Base-by-base conservation (phyloP, 1,140 invertebrate species). In the Pseudomyrmex gracilis region DNA sequence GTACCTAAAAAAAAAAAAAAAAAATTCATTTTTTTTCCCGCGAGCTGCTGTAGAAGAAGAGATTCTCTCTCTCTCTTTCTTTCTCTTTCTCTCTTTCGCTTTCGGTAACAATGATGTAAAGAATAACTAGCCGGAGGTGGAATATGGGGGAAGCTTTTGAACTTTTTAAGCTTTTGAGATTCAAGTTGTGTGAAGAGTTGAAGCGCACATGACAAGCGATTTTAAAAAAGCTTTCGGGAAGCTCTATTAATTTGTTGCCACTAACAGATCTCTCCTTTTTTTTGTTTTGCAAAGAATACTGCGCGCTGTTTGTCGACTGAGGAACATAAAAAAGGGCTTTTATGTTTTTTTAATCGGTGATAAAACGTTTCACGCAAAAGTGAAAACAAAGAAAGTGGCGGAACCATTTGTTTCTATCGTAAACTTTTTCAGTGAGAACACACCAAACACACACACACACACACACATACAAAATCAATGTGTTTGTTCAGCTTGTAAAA, bases 241-340 rank as follows among this genome's bases (percentile, higher is more conserved):
- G n/a, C 43, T 49, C 64, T 66, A 64, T 64, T 64, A 64, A 64
- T 64, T 34, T 64, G 43, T 66, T 47, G 63, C 63, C n/a, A 66
- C 64, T 49, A 49, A 20, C 43, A 47, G 43, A 47, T 66, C 34
- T 34, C 5, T 0, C 34, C 5, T 13, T 47, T 22, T 66, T 45
- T 47, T 13, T 47, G 43, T 34, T 7, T 34, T 3, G 34, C 34
- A 66, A 66, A 47, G 64, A 66, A 47, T 13, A 34, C 34, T 13
- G 64, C 64, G 20, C 15, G 13, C 45, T 20, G 17, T 20, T 66
- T 66, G 64, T 22, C n/a, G 17, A 10, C 12, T 43, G 43, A 47
- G 20, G 64, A 49, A 66, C 10, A 66, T 12, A 66, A 66, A 66
- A 66, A 13, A 64, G 45, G 13, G n/a, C 64, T 66, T 66, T 66